Conservation (phyloP, 2,888 invertebrate species). For the Selenia dentaria region DNA sequence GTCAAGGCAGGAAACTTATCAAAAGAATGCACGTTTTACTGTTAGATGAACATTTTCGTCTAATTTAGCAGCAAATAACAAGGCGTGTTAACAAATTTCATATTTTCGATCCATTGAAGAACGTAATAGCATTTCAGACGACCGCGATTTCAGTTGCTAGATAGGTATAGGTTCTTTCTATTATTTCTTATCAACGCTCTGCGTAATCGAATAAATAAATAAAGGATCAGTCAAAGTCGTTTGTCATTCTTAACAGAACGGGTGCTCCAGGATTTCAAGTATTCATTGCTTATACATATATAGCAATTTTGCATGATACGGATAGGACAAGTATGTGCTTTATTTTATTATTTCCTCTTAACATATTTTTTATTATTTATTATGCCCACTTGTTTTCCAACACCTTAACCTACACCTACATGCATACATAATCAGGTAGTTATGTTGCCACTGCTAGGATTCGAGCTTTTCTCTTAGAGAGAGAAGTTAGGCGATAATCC, state of each 20-base stretch:
- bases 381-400: no score
- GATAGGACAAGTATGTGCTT: constrained; percentile 19
- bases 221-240: constrained; percentile 33
- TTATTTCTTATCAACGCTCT: constrained; percentile 12
- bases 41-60: no score
- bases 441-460: no score
- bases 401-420: no score
- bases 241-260: constrained; percentile 33
- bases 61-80: background rate
- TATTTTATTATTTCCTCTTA: constrained; percentile 13
- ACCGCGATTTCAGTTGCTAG: constrained; percentile 8
- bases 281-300: constrained; percentile 30
- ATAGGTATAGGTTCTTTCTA: no score
- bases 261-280: constrained; percentile 26
- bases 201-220: constrained; percentile 32
- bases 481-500: no score
- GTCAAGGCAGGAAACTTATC: no score
- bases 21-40: no score
- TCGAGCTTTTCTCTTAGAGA: no score
- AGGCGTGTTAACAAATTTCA: background rate
- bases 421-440: no score
- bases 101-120: constrained; percentile 17
- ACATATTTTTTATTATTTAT: background rate
- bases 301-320: constrained; percentile 18
- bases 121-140: constrained; percentile 15